Base-by-base conservation (phyloP, 2,888 invertebrate species). In the Xestia ashworthii region DNA sequence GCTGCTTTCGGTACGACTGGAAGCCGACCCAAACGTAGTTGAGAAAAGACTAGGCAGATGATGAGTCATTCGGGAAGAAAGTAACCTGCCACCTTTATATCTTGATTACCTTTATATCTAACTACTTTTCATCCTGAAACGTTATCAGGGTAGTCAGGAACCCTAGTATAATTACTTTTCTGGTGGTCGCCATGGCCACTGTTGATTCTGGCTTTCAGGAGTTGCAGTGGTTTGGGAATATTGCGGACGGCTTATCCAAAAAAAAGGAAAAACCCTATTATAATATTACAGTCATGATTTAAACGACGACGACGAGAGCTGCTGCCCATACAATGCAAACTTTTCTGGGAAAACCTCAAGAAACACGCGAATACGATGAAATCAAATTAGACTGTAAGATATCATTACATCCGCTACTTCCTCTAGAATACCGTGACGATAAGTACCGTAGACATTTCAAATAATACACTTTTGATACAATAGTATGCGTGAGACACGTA, bases 401-500 rank as follows among this genome's bases (percentile, higher is more conserved):
- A 50, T 73, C 46, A 83, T 81, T 78, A 85, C 78, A 65, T 82
- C 41, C 82, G 73, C 75, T 41, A 79, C 55, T 60, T 72, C 41
- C 8, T 67, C n/a, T 38, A 3, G 5, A 44, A 48, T 62, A 5
- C 50, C 58, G 67, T 76, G 71, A 71, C 66, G 25, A 9, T 66
- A 67, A 65, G 25, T 76, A 66, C n/a, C 19, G 14, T n/a, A 65
- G n/a, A 44, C 44, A 41, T 64, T 9, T 41, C 25, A 71, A 83
- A 71, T 65, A 73, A 73, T 71, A 65, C 55, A 74, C 50, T 84
- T 72, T 64, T 58, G 44, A 48, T 74, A 65, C 32, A 12, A 32
- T 72, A 38, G n/a, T 9, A 48, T 78, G 82, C 85, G 85, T 84
- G 76, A 53, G 41, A 16, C 84, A 84, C 71, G 82, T 76, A 74